phyloP scores from a whole-genome alignment of 2,797 vertebrate genomes.

The Chelmon rostratus region DNA sequence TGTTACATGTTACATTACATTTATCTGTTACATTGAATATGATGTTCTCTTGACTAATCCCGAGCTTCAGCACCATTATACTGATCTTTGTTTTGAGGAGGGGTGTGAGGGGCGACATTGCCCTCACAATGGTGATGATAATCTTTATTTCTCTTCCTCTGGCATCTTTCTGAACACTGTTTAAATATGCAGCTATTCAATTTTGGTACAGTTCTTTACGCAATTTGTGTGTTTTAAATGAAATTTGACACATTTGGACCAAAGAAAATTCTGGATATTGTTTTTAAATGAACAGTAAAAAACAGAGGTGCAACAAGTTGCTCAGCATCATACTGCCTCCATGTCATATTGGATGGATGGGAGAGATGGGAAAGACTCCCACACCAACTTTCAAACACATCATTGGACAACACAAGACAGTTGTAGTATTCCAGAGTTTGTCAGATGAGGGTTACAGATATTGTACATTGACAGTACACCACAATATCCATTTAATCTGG shows the following conservation, averaged over 20 bases:
- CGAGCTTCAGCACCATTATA: background rate
- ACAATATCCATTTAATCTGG: background rate
- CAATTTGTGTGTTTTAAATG: background rate
- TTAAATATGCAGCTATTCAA: conserved; percentile 14
- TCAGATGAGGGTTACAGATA: background rate
- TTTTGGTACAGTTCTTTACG: background rate
- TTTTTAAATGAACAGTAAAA: background rate
- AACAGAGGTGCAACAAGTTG: too few relatives aligned
- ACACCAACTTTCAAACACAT: background rate
- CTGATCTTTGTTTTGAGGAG: conserved; percentile 28
- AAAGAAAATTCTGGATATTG: background rate
- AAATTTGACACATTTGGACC: background rate
- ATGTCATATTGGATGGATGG: conserved; percentile 4
- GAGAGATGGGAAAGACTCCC: background rate
- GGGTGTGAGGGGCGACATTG: conserved; percentile 1
- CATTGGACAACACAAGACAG: background rate
- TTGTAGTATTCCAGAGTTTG: conserved; percentile 1
- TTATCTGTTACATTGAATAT: too few relatives aligned
- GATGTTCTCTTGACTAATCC: too few relatives aligned
- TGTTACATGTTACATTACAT: too few relatives aligned
- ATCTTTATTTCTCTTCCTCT: conserved; percentile 21
- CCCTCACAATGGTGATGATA: conserved; percentile 6
- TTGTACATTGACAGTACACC: background rate
- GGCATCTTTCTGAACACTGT: conserved; percentile 7
- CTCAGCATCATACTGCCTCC: background rate